Percentiles rank a stretch among this genome's conserved stretches.
Conservation (phyloP, 2,797 vertebrate species). For the Antennarius maculatus region DNA sequence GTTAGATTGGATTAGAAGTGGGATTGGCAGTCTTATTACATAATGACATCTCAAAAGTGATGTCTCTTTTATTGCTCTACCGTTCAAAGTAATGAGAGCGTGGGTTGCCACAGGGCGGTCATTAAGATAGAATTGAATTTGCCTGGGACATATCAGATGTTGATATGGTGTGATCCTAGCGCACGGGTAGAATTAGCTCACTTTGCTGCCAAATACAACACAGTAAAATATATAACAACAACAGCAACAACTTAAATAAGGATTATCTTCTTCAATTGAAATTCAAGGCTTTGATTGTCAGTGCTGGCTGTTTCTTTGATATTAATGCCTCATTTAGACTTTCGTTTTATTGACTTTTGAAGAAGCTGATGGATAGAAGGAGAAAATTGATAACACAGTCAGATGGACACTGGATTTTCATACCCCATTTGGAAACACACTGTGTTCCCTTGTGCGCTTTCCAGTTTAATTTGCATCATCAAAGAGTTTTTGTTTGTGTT, state of each 20-base stretch:
- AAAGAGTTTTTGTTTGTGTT: no score
- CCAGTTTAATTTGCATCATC: neutral
- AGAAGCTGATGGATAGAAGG: conserved; percentile 33
- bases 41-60: conserved; percentile 21
- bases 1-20: conserved; percentile 18
- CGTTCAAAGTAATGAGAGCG: conserved; percentile 39
- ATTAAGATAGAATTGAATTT: conserved; percentile 43
- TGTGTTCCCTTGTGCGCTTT: neutral
- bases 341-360: conserved; percentile 9
- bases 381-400: conserved; percentile 24
- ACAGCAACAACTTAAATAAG: neutral
- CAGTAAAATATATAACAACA: conserved; percentile 4
- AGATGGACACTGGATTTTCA: conserved; percentile 32
- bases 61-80: conserved; percentile 16
- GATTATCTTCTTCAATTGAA: neutral
- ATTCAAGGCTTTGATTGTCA: neutral
- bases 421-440: conserved; percentile 20
- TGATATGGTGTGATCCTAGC: conserved; percentile 26
- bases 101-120: conserved; percentile 44
- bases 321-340: conserved; percentile 5
- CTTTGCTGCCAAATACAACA: conserved; percentile 22
- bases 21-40: conserved; percentile 27
- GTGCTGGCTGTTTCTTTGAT: neutral
- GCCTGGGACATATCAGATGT: conserved; percentile 25
- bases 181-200: conserved; percentile 20